Evolutionary conservation across 2,888 invertebrate genomes (phyloP), one percentile per base, ranked within the genome.

Genomic region (Cartodere bifasciata): DNA sequence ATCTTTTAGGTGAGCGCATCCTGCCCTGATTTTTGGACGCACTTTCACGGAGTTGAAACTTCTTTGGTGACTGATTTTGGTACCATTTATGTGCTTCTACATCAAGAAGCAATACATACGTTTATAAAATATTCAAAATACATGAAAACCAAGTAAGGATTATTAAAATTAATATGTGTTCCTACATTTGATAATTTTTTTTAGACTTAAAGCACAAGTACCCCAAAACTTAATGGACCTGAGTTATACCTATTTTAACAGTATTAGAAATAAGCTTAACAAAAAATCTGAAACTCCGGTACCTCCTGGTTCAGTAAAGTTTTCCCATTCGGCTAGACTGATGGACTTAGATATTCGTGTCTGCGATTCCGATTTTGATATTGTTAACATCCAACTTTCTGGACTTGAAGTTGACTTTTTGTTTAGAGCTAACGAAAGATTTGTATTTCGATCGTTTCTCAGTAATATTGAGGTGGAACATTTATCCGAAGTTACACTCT

Each of bases 21-120:
- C 46, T 86, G 86, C 53, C 84, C 85, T 1, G 86, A 87, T 54
- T 86, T 85, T 58, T 74, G 76, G 48, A 69, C 73, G 0, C 76
- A 81, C 49, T 87, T 85, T 54, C 79, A 81, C 52, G 79, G 72
- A 47, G 80, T 84, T 23, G 84, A 85, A 55, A 80, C 81, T 38
- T 77, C 80, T 0, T 54, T 84, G 28, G 77, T 83, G 23, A 63
- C 79, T 1, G 81, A 83, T 50, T 61, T 80, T 28, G 74, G 70
- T 22, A 64, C 67, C 15, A 46, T 76, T 3, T 61, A 72, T 23
- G 46, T 83, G n/a, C 62, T 75, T 17, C 67, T 83, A 28, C 82
- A 85, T 51, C 72, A 80, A 34, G 75, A 77, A 31, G 80, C 83
- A 1, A 62, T 82, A 33, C 67, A 76, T 37, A 75, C 78, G 7